Evolutionary conservation across 30 jellyfish, hydroid and myxozoan species (phyloP).

Genomic region (Aurelia coerulea): DNA sequence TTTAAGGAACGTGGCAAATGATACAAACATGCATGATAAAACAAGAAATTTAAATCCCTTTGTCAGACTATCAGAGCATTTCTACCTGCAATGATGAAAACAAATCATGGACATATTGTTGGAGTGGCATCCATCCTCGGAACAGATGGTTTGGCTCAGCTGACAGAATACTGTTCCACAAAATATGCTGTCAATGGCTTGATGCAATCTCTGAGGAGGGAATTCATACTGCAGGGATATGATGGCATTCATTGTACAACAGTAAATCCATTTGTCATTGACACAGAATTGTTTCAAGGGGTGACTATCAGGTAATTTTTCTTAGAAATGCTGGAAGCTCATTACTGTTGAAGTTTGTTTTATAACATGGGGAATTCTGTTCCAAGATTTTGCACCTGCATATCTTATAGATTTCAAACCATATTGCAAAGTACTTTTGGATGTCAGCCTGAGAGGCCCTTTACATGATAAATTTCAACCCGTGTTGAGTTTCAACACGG

Average conservation of each 20-base stretch:
- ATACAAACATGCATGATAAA: too few relatives aligned
- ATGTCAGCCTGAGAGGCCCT: too few relatives aligned
- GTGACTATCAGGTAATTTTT: slow-evolving; percentile 59
- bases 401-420: too few relatives aligned
- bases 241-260: slow-evolving; percentile 86
- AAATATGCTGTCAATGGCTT: slow-evolving; percentile 89
- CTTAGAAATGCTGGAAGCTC: too few relatives aligned
- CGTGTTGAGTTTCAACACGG: too few relatives aligned
- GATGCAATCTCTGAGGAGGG: slow-evolving; percentile 93
- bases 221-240: slow-evolving; percentile 62
- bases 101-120: slow-evolving; percentile 92
- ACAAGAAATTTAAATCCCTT: too few relatives aligned
- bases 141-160: slow-evolving; percentile 75
- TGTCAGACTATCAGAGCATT: slow-evolving; percentile 73
- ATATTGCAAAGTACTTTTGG: too few relatives aligned
- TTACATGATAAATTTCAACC: too few relatives aligned
- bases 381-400: too few relatives aligned
- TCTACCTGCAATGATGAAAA: slow-evolving; percentile 86
- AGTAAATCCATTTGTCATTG: slow-evolving; percentile 80
- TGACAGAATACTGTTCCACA: slow-evolving; percentile 91
- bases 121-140: slow-evolving; percentile 90
- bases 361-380: too few relatives aligned
- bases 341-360: too few relatives aligned
- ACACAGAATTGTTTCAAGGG: slow-evolving; percentile 88
- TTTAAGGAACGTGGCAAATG: too few relatives aligned